A percentile compares a stretch with the other conserved stretches of the same genome.
Evolutionary conservation across 2,888 invertebrate genomes (phyloP).

Genomic region (Proisotoma minuta): DNA sequence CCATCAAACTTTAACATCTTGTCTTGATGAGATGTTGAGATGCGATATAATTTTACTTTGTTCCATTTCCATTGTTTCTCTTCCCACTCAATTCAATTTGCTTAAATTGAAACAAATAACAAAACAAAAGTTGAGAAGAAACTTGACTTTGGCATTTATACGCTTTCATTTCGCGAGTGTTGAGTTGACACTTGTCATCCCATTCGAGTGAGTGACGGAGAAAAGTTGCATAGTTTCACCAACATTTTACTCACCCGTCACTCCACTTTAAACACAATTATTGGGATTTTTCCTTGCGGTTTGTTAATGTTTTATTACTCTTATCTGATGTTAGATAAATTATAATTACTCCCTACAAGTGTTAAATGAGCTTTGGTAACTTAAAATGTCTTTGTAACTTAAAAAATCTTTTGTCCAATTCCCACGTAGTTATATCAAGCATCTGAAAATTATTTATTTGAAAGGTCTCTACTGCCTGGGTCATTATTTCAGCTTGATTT

Average conservation of each 20-base stretch:
- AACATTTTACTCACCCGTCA: too few relatives aligned
- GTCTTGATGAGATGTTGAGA: background rate
- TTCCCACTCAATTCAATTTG: background rate
- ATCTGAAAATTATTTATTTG: background rate
- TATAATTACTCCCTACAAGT: conserved; percentile 4
- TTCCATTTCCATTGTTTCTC: background rate
- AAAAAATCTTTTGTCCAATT: too few relatives aligned
- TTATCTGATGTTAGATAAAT: conserved; percentile 12
- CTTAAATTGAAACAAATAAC: conserved; percentile 3
- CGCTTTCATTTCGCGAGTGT: background rate
- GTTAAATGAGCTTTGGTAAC: conserved; percentile 3
- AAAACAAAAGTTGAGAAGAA: background rate
- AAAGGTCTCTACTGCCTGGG: background rate
- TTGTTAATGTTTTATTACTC: too few relatives aligned
- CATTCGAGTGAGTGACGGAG: too few relatives aligned
- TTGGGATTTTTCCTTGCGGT: too few relatives aligned
- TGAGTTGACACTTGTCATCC: background rate
- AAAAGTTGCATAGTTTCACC: too few relatives aligned
- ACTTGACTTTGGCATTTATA: background rate
- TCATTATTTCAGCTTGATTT: conserved; percentile 11
- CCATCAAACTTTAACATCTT: too few relatives aligned
- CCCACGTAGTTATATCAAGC: background rate
- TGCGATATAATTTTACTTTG: conserved; percentile 1
- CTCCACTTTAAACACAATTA: too few relatives aligned
- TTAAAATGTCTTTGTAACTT: too few relatives aligned